A percentile compares a stretch with the other conserved stretches of the same genome.
Evolutionary conservation across 1,140 invertebrate genomes (phyloP).

Genomic region (Heliconius hewitsoni): DNA sequence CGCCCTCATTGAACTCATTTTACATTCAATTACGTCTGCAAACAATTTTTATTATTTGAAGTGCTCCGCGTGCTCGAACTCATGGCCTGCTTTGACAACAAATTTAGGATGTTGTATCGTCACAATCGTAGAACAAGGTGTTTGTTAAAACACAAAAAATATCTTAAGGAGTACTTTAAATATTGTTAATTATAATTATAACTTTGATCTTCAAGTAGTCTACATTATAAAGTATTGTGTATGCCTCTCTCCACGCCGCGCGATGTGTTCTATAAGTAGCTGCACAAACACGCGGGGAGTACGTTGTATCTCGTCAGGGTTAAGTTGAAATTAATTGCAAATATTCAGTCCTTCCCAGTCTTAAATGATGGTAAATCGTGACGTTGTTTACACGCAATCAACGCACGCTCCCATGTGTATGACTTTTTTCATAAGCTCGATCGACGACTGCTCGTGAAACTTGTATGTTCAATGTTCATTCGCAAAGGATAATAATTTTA

Average conservation of each 20-base stretch:
- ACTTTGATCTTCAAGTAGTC: no score
- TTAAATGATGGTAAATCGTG: neutral
- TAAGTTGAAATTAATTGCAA: neutral
- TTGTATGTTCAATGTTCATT: no score
- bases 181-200: no score
- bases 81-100: neutral
- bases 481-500: no score
- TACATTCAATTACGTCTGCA: conserved; percentile 46
- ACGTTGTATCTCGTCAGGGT: neutral
- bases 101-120: neutral
- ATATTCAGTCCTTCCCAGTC: neutral
- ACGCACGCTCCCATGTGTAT: neutral
- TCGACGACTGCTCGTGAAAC: no score
- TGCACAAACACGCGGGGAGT: neutral
- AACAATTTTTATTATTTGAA: conserved; percentile 39
- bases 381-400: neutral
- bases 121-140: no score
- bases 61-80: neutral
- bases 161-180: no score
- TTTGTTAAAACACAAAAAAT: no score
- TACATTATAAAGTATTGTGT: no score
- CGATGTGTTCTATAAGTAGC: neutral
- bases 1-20: conserved; percentile 41
- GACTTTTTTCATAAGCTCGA: neutral
- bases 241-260: no score